Base-by-base conservation (phyloP, 2,888 invertebrate genomes). In the Plusia festucae region DNA sequence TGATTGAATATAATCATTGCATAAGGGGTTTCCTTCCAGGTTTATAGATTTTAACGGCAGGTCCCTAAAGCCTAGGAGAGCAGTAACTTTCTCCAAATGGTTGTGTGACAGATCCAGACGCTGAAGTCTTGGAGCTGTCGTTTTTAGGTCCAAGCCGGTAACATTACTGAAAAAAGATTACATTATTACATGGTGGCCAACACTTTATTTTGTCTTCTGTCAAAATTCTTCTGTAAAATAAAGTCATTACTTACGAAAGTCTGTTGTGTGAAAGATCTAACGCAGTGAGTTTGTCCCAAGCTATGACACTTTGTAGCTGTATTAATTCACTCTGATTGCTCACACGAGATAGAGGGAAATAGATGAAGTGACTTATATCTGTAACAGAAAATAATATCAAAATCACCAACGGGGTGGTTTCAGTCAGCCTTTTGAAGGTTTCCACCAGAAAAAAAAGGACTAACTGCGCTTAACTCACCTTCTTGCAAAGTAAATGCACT, bases 1-100 rank as follows among this genome's bases (percentile, higher is more conserved):
- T 0, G 96, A 93, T 60, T 96, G 96, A 0, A 90, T 95, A 81
- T 96, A 97, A 78, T 96, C 96, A 59, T 95, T 95, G 83, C 97
- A 97, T 0, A 98, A 78, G 0, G 97, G 97, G 91, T 98, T 98
- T 0, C 96, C 97, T 80, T 97, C 97, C 32, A 98, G 85, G 71
- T 88, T 91, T 9, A 98, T 82, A 52, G 95, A 93, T 3, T 84
- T 85, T 1, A 97, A 83, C 0, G 90, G 84, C 55, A 97, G 70
- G 0, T 87, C 78, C 0, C 94, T 80, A 9, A 89, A 87, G 0
- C 75, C 60, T 0, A 96, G 68, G 11, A 94, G 55, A 0, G 53
- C 5, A 0, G 84, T 81, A 0, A 86, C 65, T 8, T 74, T 83
- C 0, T 88, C 88, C 2, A 95, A 34, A 1, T 34, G 60, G 70